Base-by-base conservation (phyloP, 2,888 invertebrate genomes). In the Conistra vaccinii region DNA sequence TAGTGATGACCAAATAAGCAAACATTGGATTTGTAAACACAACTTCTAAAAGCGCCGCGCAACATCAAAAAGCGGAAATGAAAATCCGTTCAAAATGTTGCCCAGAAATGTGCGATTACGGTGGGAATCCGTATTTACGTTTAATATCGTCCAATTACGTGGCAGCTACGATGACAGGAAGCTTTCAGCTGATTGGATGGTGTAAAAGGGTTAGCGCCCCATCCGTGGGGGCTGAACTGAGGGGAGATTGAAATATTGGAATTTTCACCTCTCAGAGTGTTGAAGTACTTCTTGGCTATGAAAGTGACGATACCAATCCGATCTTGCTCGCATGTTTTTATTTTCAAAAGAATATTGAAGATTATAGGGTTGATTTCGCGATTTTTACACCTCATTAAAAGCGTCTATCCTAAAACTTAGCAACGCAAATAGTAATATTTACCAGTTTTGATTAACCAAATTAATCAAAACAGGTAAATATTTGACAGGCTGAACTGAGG, bases 181-280 rank as follows among this genome's bases (percentile, higher is more conserved):
- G 93, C 94, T 94, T 91, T 94, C 90, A 92, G 89, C 88, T 89
- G 92, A 94, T 94, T 94, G 93, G 91, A 87, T 86, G 84, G 87
- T 84, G 82, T 84, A 88, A 92, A 92, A 89, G 91, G 92, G 92
- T 90, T 90, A 87, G 85, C 87, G 76, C 89, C 86, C 89, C 84
- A 82, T 83, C 80, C 80, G 75, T 53, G 66, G 85, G 77, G 81
- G 84, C 73, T 69, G 39, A 58, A 32, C 61, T 48, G 75, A 78
- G 77, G 82, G 77, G 69, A 82, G 80, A 79, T 85, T 83, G 85
- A 84, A 85, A 85, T 82, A 86, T 86, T 83, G 73, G 68, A 75
- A 83, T 80, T 81, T 81, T 74, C 81, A 81, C 58, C 39, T 76
- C 63, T 60, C 32, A 51, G 53, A 51, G 55, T 63, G 73, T 65